Base-by-base conservation (phyloP, 2,888 invertebrate species). In the Carpatolechia fugitivella region DNA sequence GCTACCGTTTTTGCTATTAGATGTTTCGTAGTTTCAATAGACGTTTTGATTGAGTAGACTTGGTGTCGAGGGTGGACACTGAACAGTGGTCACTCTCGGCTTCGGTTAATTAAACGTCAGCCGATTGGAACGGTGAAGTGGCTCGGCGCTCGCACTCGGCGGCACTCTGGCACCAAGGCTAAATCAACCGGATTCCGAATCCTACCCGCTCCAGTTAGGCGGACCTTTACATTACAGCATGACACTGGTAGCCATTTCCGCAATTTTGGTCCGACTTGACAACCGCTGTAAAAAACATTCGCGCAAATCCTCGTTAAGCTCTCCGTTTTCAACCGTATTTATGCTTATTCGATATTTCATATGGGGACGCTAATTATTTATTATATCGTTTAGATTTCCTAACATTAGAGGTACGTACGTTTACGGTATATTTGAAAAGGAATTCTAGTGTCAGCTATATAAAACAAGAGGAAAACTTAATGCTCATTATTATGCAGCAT, bases 91-190 rank as follows among this genome's bases (percentile, higher is more conserved):
- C 76, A 72, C 74, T 73, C 71, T 78, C 65, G 68, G 69, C 68
- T 70, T 62, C 69, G 76, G 68, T 80, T 82, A 87, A 88, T 88
- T 85, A 84, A 76, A 76, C 73, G 78, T 71, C 77, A 69, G 63
- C 73, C 76, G 82, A 86, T 85, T 87, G 84, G 87, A 88, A 78
- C 76, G 86, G 86, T 85, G 81, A 85, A 88, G 87, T 88, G 85
- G 84, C 80, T 10, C 20, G 16, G 11, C 36, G 36, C 8, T 16
- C 10, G 40, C 82, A 82, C 20, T 5, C 35, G 49, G 14, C 40
- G 44, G 44, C 82, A 83, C 82, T 86, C 78, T 75, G 76, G 72
- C 77, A 79, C 82, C 88, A 88, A 89, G 89, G 88, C 82, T 86
- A 82, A 68, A 70, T 74, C 76, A 82, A 88, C 89, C 87, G 87